These are phyloP conservation scores for Chaitophorus viminalis DNA, from an alignment of 2,888 invertebrate species.

Conservation along the genomic window DNA sequence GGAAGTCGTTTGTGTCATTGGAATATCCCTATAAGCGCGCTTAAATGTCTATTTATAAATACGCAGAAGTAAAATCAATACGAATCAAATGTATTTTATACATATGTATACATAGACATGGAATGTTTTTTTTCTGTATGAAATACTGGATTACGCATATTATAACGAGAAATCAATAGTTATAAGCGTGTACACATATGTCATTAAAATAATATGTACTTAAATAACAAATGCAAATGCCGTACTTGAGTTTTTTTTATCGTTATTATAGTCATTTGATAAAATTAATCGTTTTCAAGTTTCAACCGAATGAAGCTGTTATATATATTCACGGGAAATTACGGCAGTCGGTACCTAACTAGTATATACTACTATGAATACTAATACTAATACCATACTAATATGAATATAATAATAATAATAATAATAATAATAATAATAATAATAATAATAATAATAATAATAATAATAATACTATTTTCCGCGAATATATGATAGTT, in stretches of 20 bases:
- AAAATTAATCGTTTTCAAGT: neutral
- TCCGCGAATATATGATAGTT: neutral
- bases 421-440: too few species aligned
- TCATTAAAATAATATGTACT: neutral
- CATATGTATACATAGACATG: neutral
- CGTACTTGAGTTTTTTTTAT: neutral
- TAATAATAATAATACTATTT: neutral
- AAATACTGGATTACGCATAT: too few species aligned
- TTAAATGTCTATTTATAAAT: neutral
- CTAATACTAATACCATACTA: too few species aligned
- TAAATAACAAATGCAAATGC: too few species aligned
- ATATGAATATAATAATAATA: too few species aligned
- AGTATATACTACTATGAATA: too few species aligned
- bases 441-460: neutral
- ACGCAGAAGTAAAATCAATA: neutral
- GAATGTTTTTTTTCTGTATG: neutral
- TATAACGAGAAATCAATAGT: neutral
- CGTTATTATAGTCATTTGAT: neutral
- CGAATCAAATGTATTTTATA: neutral
- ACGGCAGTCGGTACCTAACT: neutral
- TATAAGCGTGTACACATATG: neutral
- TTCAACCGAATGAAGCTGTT: neutral
- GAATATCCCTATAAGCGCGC: neutral
- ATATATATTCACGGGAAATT: neutral
- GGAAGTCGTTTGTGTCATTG: neutral